Conservation (phyloP, 1,140 invertebrate species). For the Nasonia longicornis region DNA sequence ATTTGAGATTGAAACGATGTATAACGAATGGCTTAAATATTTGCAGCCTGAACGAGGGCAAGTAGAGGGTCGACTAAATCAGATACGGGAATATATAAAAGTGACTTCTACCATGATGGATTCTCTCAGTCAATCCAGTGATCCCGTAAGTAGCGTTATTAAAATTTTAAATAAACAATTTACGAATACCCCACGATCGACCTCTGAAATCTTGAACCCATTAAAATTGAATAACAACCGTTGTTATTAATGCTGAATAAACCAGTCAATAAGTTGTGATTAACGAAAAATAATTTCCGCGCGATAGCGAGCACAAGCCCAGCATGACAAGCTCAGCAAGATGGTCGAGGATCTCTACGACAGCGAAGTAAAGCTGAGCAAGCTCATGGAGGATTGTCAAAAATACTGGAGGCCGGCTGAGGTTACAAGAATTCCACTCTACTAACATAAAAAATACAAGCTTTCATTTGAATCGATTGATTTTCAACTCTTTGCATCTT, state of each 20-base stretch:
- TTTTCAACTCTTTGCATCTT: background rate
- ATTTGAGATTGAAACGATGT: background rate
- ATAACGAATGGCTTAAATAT: constrained; percentile 4
- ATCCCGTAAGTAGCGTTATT: constrained; percentile 68
- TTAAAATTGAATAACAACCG: background rate
- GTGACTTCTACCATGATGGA: constrained; percentile 74
- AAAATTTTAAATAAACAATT: background rate
- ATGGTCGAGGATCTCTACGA: constrained; percentile 67
- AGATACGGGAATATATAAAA: constrained; percentile 75
- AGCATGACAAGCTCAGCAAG: constrained; percentile 63
- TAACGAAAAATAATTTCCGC: constrained; percentile 29
- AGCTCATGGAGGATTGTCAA: constrained; percentile 63
- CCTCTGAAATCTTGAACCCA: background rate
- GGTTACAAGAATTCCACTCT: constrained; percentile 51
- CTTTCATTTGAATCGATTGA: background rate
- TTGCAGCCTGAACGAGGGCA: constrained; percentile 68
- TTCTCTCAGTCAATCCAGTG: constrained; percentile 72
- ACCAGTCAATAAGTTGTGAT: background rate
- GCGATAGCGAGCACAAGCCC: constrained; percentile 60
- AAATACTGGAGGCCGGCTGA: constrained; percentile 56
- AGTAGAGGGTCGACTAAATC: constrained; percentile 72
- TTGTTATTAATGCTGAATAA: background rate
- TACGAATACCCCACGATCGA: background rate
- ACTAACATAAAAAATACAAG: constrained; percentile 12
- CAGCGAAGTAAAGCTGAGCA: constrained; percentile 64